Percentiles rank a stretch among this genome's conserved stretches.
Evolutionary conservation across 2,113 vertebrate species (phyloP).

Genomic region (Mobula birostris): DNA sequence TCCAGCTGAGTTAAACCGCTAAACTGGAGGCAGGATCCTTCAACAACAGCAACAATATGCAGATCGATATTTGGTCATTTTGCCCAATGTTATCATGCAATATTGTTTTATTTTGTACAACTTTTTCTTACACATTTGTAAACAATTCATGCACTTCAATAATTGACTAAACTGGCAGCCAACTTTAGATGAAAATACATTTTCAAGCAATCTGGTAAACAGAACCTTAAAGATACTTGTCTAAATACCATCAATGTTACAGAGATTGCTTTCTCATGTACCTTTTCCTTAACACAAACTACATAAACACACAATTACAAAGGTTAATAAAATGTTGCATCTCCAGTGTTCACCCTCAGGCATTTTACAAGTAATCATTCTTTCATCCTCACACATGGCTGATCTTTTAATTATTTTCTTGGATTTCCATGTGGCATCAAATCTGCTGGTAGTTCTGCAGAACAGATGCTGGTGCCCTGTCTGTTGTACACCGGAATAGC

Average conservation of each 20-base stretch:
- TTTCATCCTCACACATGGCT: not conserved
- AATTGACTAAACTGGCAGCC: not conserved
- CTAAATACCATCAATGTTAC: not conserved
- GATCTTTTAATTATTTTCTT: not conserved
- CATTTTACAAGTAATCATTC: not conserved
- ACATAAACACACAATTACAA: not conserved
- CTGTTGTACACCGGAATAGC: not conserved
- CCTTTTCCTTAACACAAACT: not conserved
- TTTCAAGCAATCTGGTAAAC: not conserved
- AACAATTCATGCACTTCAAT: not conserved
- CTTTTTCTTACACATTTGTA: not conserved
- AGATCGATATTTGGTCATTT: not conserved
- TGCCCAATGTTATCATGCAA: not conserved
- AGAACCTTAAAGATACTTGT: not conserved
- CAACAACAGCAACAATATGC: not conserved
- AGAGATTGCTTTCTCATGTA: not conserved
- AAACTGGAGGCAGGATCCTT: not conserved
- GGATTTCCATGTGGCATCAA: not conserved
- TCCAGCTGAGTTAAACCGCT: not conserved
- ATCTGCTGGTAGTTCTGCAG: not conserved
- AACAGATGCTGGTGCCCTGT: not conserved
- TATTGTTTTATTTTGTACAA: not conserved
- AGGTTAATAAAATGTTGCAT: not conserved
- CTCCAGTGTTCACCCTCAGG: not conserved
- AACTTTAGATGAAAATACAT: slow-evolving; percentile 5